phyloP scores from a whole-genome alignment of 2,888 invertebrate genomes.

The Chouioia cunea region DNA sequence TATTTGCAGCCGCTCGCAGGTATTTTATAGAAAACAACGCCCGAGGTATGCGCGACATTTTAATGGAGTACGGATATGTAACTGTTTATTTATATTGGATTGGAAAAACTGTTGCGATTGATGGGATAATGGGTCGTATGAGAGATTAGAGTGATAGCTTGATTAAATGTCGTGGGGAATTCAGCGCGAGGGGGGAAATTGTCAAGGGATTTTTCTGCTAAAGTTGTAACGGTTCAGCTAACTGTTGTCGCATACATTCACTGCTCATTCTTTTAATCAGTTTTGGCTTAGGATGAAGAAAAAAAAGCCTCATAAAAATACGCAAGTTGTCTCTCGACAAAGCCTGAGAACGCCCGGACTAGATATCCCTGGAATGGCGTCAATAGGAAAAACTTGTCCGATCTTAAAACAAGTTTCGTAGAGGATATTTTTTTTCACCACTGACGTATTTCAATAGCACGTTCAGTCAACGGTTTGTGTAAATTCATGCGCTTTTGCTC shows the following conservation, averaged over 20 bases:
- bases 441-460: conserved; percentile 20
- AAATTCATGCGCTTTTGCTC: not conserved
- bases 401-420: not conserved
- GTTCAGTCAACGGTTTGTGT: not conserved
- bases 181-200: no score
- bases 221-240: conserved; percentile 35
- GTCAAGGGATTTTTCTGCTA: not conserved
- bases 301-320: conserved; percentile 31
- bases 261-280: conserved; percentile 39
- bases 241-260: conserved; percentile 30
- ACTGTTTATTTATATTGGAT: no score
- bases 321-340: conserved; percentile 5
- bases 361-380: conserved; percentile 25
- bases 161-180: no score
- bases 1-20: not conserved
- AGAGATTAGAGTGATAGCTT: no score
- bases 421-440: conserved; percentile 5
- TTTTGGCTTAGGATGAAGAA: conserved; percentile 25
- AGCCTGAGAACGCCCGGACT: conserved; percentile 37
- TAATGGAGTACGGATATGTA: no score
- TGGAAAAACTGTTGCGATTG: no score
- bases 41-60: no score
- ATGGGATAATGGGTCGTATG: no score
- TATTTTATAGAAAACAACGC: no score
- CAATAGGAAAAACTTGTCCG: conserved; percentile 38